Base-by-base conservation (phyloP, 2,888 invertebrate species). In the Metacarcinus magister region DNA sequence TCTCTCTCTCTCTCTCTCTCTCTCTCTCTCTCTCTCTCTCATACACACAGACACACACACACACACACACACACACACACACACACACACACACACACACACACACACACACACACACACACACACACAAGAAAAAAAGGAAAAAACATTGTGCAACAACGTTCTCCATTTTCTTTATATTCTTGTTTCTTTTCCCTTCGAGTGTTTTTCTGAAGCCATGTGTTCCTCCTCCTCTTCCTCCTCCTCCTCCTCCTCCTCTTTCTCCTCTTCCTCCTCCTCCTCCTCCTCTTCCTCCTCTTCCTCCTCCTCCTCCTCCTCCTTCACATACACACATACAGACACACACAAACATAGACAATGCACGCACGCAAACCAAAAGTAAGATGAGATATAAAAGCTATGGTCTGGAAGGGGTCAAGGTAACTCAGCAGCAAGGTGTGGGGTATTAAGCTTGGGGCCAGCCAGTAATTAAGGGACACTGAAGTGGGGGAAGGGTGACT, bases 21-120 rank as follows among this genome's bases (percentile, higher is more conserved):
- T 91, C 90, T 91, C 91, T 91, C 91, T 91, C 91, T 91, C 46
- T 91, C 91, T 91, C n/a, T n/a, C n/a, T n/a, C n/a, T n/a, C n/a
- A n/a, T n/a, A n/a, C n/a, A n/a, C n/a, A n/a, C n/a, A n/a, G n/a
- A n/a, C n/a, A n/a, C n/a, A n/a, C n/a, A n/a, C 89, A 16, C 87
- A 16, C 87, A 8, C n/a, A n/a, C n/a, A 82, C 82, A 87, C 87
- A 87, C 87, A 87, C 32, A 90, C 90, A 90, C 90, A 39, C 90
- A 39, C 32, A 90, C 32, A 90, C n/a, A 90, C n/a, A 90, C 39
- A 90, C 90, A 89, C n/a, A 89, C 89, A 89, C 89, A 28, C 89
- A 89, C 89, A 89, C 89, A 89, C 89, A 89, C 89, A 89, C 32
- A 89, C 89, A 87, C 89, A 89, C 89, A n/a, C n/a, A n/a, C n/a